Base-by-base conservation (phyloP, 2,888 invertebrate species). In the Pollenia amentaria region DNA sequence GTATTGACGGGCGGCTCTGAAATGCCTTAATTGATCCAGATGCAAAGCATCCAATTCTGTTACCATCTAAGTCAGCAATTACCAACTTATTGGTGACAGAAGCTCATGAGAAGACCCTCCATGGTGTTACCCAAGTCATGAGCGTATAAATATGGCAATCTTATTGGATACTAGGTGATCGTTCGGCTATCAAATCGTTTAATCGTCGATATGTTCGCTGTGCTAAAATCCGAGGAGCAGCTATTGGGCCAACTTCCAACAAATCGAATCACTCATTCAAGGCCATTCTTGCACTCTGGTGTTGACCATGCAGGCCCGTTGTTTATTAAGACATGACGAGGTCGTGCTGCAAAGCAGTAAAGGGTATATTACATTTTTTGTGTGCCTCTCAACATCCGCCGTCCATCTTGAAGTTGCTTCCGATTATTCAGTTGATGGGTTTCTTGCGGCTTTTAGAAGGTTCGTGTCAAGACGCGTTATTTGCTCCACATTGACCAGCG, bases 181-280 rank as follows among this genome's bases (percentile, higher is more conserved):
- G 79, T 21, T 82, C 53, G 3, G 40, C 69, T 53, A 69, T 69
- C 3, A 83, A 83, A 76, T 11, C 70, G 2, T 73, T 70, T 46
- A 70, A 67, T 12, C 57, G 65, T 18, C 57, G 48, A 57, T 82
- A 73, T 65, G 55, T 65, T 12, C 18, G 62, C 40, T 82, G 81
- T 64, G 77, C 83, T 40, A 70, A 65, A 51, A 77, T 77, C 12
- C 18, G 84, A 53, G 60, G 69, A 65, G 57, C 44, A 67, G 53
- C 86, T 83, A 7, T 87, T 84, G 81, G 87, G 85, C 9, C 84
- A 87, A 69, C 83, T 88, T n/a, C 78, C 84, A 55, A 55, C 42
- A 7, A 64, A 64, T 8, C 57, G 81, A 38, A 79, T 67, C 3
- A 87, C 55, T 40, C 60, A 51, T 38, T 38, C 76, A 46, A 29